phyloP scores from a whole-genome alignment of 2,888 invertebrate species.

The Microctonus brassicae region DNA sequence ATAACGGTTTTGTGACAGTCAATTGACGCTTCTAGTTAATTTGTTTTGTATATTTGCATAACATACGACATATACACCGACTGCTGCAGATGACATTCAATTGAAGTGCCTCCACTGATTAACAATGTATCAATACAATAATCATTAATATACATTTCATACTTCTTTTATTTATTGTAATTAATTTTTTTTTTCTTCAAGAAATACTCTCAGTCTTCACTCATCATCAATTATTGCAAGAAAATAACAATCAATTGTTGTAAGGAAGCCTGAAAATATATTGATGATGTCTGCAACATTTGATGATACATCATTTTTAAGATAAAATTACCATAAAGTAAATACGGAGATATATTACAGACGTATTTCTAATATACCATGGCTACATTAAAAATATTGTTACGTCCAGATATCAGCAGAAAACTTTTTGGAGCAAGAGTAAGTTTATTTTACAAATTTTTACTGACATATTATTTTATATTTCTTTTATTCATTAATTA shows the following conservation, averaged over 20 bases:
- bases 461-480: constrained; percentile 28
- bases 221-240: too few species aligned
- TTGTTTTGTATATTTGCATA: too few species aligned
- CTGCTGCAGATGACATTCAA: background rate
- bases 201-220: too few species aligned
- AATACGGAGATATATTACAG: background rate
- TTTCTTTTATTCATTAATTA: constrained; percentile 15
- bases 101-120: background rate
- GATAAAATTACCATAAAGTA: background rate
- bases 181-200: background rate
- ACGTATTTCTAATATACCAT: constrained; percentile 39
- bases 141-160: background rate
- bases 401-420: constrained; percentile 54
- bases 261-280: background rate
- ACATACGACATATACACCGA: too few species aligned
- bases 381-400: constrained; percentile 61
- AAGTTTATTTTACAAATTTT: too few species aligned
- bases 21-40: too few species aligned
- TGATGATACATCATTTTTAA: background rate
- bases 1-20: too few species aligned
- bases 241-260: background rate
- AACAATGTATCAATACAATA: background rate
- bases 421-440: constrained; percentile 59
- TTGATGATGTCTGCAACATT: background rate
- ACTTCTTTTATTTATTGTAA: background rate